Base-by-base conservation (phyloP, 1,140 invertebrate species). In the Drosophila subobscura region DNA sequence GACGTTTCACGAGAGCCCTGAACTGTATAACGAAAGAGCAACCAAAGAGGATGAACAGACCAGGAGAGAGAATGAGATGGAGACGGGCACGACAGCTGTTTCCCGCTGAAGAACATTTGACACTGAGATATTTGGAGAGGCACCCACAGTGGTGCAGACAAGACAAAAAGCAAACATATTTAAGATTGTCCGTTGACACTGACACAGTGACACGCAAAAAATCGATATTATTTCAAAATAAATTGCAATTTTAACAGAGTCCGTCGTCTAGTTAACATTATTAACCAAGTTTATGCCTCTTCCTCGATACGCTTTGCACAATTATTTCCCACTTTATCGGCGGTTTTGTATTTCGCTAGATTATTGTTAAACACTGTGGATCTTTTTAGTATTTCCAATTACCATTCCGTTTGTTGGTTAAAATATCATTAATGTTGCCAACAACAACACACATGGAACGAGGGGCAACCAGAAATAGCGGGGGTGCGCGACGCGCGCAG, bases 141-240 rank as follows among this genome's bases (percentile, higher is more conserved):
- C 80, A 67, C 80, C 81, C 79, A 75, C 64, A 40, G 33, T 78
- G 46, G 46, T 58, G 56, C 42, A 51, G 67, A 61, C 8, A 41
- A 59, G 25, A 68, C 60, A 42, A 57, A 66, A 45, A 57, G 45
- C 33, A 67, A 44, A 40, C 33, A 60, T 52, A 51, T 37, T 67
- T 10, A 37, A 37, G 68, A 70, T 56, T 25, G 47, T 50, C 20
- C 54, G 59, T 65, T 72, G 81, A 83, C 81, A 75, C 64, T 86
- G 83, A 86, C 83, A 86, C 83, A 86, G 83, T 88, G 78, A 88
- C 78, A 83, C 65, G 74, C 83, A 81, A 65, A 83, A 81, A 86
- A 74, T 70, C 55, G 61, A 79, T 77, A 77, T 45, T 55, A 49
- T 37, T 54, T 65, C 70, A 60, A 81, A 86, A 81, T 60, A 86